Conservation (phyloP, 2,888 invertebrate species). For the Lasioglossum lativentre region DNA sequence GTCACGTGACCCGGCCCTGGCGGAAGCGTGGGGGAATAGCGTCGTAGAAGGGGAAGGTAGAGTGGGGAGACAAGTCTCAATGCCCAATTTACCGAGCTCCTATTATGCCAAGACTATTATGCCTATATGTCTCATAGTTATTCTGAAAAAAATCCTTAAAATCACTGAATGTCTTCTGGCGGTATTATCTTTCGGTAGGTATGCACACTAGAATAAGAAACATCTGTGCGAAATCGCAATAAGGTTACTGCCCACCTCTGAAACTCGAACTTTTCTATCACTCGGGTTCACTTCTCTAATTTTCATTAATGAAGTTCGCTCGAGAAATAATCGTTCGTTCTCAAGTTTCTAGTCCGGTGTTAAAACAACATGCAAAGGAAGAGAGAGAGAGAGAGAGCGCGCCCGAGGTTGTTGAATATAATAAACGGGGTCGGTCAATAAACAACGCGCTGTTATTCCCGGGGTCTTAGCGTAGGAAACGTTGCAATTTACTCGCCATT, state of each 20-base stretch:
- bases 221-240: background rate
- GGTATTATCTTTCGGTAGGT: background rate
- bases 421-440: slow-evolving; percentile 20
- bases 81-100: background rate
- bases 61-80: too few species aligned
- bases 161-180: too few species aligned
- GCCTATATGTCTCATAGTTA: too few species aligned
- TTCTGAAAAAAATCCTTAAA: too few species aligned
- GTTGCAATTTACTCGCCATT: slow-evolving; percentile 16
- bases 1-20: too few species aligned
- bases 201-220: background rate
- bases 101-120: too few species aligned
- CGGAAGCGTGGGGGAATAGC: too few species aligned
- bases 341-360: background rate
- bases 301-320: background rate
- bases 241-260: background rate
- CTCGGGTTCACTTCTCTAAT: background rate
- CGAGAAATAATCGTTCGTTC: background rate
- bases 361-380: background rate
- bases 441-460: slow-evolving; percentile 16
- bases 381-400: too few species aligned
- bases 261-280: background rate
- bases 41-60: too few species aligned
- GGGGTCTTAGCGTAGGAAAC: slow-evolving; percentile 12
- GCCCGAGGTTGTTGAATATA: background rate